These are phyloP conservation scores for Apamea anceps DNA, from an alignment of 2,888 invertebrate genomes.

Conservation along the genomic window DNA sequence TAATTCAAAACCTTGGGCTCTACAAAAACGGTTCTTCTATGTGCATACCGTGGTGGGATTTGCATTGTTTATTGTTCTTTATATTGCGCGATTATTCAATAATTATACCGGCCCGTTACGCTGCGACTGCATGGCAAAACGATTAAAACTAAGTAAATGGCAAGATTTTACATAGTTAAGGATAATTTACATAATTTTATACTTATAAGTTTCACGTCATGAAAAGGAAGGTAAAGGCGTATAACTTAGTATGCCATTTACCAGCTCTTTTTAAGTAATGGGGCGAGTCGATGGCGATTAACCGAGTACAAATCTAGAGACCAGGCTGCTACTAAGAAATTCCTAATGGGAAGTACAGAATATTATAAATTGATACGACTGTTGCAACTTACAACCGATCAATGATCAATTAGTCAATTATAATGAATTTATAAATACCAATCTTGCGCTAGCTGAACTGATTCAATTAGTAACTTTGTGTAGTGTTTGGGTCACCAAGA, in stretches of 20 bases:
- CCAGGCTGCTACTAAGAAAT: background rate
- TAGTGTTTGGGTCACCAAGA: too few species aligned
- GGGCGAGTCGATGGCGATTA: background rate
- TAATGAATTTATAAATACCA: too few species aligned
- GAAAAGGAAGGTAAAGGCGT: background rate
- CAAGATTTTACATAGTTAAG: background rate
- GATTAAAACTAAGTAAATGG: constrained; percentile 2
- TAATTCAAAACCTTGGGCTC: constrained; percentile 23
- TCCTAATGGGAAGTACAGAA: background rate
- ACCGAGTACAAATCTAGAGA: background rate
- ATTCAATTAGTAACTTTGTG: too few species aligned
- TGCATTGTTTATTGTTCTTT: constrained; percentile 42
- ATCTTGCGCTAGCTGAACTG: too few species aligned
- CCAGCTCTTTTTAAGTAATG: background rate
- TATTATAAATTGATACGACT: background rate
- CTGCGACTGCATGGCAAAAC: background rate
- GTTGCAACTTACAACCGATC: background rate
- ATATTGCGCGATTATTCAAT: background rate
- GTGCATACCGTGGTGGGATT: constrained; percentile 10
- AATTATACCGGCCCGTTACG: background rate
- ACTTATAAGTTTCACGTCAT: background rate
- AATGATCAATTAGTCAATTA: too few species aligned
- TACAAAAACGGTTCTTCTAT: constrained; percentile 18
- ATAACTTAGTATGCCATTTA: background rate
- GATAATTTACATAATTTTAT: background rate